Evolutionary conservation across 2,113 vertebrate species (phyloP), one percentile per base, ranked within the genome.

Genomic region (Parus major): DNA sequence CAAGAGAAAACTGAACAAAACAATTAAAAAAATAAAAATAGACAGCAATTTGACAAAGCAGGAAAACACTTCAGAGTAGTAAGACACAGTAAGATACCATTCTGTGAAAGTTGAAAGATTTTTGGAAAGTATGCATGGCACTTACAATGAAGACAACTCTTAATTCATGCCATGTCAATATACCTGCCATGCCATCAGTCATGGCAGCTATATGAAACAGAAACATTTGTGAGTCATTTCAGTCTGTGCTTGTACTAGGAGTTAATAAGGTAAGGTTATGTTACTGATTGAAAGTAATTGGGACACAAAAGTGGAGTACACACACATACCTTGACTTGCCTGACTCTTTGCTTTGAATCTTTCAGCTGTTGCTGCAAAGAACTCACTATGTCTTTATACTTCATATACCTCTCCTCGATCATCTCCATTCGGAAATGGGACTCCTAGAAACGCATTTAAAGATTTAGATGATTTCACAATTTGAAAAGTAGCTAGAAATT

Each of bases 361-460:
- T 99, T 98, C 88, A 98, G 98, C 91, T 98, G 98, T 52, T 98
- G 98, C 73, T 98, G 98, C 69, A 99, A 96, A 91, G 98, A 97
- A 69, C 97, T 98, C 82, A 99, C 97, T 20, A 98, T 98, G 88
- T 98, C 98, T 95, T 98, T 98, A 97, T 99, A 98, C 73, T 98
- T 98, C 21, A 59, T 91, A 57, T 98, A 98, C 75, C 98, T 97
- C 85, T 98, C 97, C 82, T 98, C 98, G 44, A 97, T 97, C 93
- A 97, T 91, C 57, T 98, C 98, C 33, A 91, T 98, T 93, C 97
- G 98, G 78, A 94, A 97, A 85, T 94, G 93, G 12, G 97, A 98
- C 86, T 98, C 98, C 99, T 99, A 95, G 47, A 95, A 97, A 96
- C 27, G 50, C 41, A 97, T 75, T 42, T 63, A 86, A 95, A 79